Evolutionary conservation across 2,113 vertebrate genomes (phyloP).

Genomic region (Amphiprion percula): DNA sequence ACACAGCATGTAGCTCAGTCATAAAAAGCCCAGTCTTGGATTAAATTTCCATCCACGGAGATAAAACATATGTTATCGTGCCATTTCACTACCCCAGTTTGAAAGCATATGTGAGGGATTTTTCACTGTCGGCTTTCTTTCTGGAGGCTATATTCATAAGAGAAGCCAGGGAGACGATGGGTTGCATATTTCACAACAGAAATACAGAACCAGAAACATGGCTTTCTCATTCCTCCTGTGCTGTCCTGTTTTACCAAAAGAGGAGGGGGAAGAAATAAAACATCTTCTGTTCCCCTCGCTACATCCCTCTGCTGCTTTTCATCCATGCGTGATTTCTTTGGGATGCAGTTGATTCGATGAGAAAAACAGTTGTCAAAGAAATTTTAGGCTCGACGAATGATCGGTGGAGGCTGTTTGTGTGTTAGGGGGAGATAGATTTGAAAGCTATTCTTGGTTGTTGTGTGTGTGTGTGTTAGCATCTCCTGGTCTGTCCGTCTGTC

Average conservation of each 20-base stretch:
- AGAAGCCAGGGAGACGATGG: background rate
- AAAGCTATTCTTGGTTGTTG: conserved; percentile 28
- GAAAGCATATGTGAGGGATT: conserved; percentile 38
- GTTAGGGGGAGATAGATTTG: background rate
- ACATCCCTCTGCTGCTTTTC: conserved; percentile 11
- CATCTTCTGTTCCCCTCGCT: conserved; percentile 3
- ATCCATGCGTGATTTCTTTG: conserved; percentile 25
- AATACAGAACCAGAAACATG: conserved; percentile 40
- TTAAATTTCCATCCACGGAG: conserved; percentile 51
- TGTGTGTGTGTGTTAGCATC: conserved; percentile 24
- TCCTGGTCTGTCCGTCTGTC: conserved; percentile 35
- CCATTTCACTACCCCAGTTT: conserved; percentile 37
- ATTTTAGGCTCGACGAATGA: conserved; percentile 41
- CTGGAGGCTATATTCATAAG: background rate
- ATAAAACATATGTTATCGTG: conserved; percentile 57
- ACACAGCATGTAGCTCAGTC: conserved; percentile 24
- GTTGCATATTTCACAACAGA: conserved; percentile 1
- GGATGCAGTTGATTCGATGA: conserved; percentile 56
- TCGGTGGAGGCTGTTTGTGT: background rate
- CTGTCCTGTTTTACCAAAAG: conserved; percentile 37
- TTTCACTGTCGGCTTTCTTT: conserved; percentile 22
- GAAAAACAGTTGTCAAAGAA: conserved; percentile 64
- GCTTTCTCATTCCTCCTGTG: conserved; percentile 45
- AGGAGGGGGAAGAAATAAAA: background rate
- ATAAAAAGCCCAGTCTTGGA: conserved; percentile 51